Percentiles rank a stretch among this genome's conserved stretches.
phyloP scores from a whole-genome alignment of 2,797 vertebrate species.

The Myotis planiceps region DNA sequence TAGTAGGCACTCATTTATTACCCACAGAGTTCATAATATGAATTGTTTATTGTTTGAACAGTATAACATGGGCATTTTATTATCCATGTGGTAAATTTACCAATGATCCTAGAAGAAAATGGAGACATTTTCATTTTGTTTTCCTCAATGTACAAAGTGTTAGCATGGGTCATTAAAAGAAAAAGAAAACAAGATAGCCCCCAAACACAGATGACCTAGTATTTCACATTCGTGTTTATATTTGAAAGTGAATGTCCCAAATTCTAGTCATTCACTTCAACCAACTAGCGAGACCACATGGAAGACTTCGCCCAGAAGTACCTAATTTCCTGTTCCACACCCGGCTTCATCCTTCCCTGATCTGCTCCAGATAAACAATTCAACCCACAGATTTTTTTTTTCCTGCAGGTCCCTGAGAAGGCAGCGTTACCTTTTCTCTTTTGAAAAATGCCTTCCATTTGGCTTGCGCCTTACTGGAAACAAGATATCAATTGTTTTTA shows the following conservation, averaged over 20 bases:
- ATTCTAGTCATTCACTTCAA: background rate
- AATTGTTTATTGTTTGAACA: background rate
- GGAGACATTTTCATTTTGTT: background rate
- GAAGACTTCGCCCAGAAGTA: background rate
- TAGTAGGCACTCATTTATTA: slow-evolving; percentile 7
- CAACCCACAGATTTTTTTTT: background rate
- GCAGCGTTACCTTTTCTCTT: background rate
- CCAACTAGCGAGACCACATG: background rate
- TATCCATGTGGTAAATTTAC: background rate
- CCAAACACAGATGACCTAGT: background rate
- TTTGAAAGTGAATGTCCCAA: background rate
- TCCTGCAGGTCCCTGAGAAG: background rate
- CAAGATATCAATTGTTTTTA: slow-evolving; percentile 27
- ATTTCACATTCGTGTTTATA: slow-evolving; percentile 15
- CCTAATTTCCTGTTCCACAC: background rate
- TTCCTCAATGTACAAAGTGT: background rate
- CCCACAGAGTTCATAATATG: background rate
- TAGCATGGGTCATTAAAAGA: background rate
- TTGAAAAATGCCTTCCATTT: slow-evolving; percentile 11
- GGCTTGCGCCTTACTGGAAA: background rate
- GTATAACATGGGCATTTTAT: background rate
- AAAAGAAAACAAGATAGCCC: background rate
- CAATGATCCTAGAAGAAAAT: background rate
- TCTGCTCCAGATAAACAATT: background rate
- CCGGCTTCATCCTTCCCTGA: background rate